Base-by-base conservation (phyloP, 2,113 vertebrate genomes). In the Ovibos moschatus region DNA sequence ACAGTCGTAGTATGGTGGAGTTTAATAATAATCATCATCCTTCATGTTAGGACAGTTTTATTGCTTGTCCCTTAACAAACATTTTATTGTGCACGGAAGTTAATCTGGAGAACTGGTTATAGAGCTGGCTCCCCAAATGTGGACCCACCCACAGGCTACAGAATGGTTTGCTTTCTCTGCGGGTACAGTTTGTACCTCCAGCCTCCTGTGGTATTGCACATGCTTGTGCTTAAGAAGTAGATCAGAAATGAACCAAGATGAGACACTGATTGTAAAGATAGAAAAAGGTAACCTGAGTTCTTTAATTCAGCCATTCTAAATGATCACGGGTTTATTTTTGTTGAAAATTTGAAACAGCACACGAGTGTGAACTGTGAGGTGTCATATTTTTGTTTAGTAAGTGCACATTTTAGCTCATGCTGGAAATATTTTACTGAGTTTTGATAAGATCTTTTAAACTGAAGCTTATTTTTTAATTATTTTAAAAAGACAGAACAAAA, bases 401-500 rank as follows among this genome's bases (percentile, higher is more conserved):
- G 21, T 83, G 8, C 7, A 6, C 58, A 78, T 58, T 94, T 95
- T 58, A 94, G 27, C 57, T 91, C 16, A 55, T 57, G n/a, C 50
- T 95, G 76, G 57, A 96, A 71, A 76, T 67, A 17, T 40, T 82
- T 83, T 51, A 45, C n/a, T 78, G 30, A 64, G 53, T 83, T 96
- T 89, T 47, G 67, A 47, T 57, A 53, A 53, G 2, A 12, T 60
- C 40, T 93, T 88, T 45, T 5, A 82, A 92, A 89, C 27, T 15
- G n/a, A 92, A 87, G 78, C 11, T 94, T 94, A 89, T 36, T 92
- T 78, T 96, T 58, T 0, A 83, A 36, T 79, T 86, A 16, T 88
- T 94, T 96, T 84, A 33, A 86, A 95, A 95, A 67, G 60, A 86
- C 36, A 95, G 82, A 95, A 92, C 14, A 81, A 90, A 94, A 87